phyloP scores from a whole-genome alignment of 2,797 vertebrate species.

The Nyctibius grandis region DNA sequence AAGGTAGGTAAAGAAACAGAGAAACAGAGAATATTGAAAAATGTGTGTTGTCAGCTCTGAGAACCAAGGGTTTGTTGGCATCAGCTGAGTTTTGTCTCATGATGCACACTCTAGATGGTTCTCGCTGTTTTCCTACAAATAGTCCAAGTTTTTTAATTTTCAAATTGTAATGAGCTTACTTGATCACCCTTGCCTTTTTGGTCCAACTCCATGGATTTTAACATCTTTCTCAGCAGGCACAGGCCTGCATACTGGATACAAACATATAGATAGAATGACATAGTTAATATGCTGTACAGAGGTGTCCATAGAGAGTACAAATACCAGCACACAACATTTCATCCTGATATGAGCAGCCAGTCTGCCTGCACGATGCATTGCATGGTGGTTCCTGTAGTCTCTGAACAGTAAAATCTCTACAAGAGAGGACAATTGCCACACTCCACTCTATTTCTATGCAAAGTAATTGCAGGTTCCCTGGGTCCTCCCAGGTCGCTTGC shows the following conservation, averaged over 20 bases:
- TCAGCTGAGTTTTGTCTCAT: background rate
- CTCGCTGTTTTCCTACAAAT: background rate
- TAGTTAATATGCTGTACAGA: background rate
- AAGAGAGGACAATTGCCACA: background rate
- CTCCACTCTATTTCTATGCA: background rate
- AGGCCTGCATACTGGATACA: background rate
- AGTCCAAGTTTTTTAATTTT: background rate
- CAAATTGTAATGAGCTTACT: background rate
- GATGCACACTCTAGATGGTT: background rate
- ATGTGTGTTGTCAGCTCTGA: background rate
- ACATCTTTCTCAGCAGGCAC: background rate
- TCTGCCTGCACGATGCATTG: background rate
- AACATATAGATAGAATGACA: background rate
- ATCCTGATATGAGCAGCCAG: background rate
- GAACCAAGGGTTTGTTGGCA: background rate
- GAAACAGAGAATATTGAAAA: background rate
- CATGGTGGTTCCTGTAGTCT: slow-evolving; percentile 40
- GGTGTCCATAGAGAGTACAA: background rate
- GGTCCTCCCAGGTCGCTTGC: background rate
- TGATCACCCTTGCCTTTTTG: slow-evolving; percentile 1
- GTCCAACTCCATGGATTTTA: background rate
- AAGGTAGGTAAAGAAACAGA: background rate
- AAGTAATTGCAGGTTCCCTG: background rate
- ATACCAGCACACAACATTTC: slow-evolving; percentile 29
- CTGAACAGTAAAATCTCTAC: background rate